Conservation (phyloP, 2,888 invertebrate genomes). For the Chesias legatella region DNA sequence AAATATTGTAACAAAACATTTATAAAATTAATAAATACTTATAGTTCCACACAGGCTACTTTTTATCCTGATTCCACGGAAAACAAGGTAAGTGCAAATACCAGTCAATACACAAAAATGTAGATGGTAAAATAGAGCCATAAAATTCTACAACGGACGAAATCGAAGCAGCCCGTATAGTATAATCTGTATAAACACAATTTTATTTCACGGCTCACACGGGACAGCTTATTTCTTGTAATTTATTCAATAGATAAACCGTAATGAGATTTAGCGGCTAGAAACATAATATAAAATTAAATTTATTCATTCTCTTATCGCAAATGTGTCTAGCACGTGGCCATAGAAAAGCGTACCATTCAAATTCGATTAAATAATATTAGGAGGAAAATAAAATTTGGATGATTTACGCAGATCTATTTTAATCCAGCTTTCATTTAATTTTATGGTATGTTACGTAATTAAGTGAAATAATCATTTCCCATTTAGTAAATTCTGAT, state of each 20-base stretch:
- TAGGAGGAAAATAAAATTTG: conserved; percentile 19
- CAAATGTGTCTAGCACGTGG: conserved; percentile 59
- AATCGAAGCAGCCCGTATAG: too few species aligned
- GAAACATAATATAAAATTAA: conserved; percentile 63
- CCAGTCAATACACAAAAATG: too few species aligned
- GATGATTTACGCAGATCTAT: conserved; percentile 17
- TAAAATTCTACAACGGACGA: too few species aligned
- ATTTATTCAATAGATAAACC: conserved; percentile 66
- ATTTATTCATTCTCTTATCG: conserved; percentile 67
- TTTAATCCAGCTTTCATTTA: conserved; percentile 6
- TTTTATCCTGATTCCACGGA: too few species aligned
- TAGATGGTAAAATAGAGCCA: too few species aligned
- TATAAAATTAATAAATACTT: background rate
- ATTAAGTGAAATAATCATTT: too few species aligned
- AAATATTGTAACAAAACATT: background rate
- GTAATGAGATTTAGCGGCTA: conserved; percentile 56
- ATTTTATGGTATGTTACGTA: too few species aligned
- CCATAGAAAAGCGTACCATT: conserved; percentile 50
- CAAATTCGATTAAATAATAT: conserved; percentile 53
- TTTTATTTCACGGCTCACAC: conserved; percentile 59
- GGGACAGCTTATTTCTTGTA: conserved; percentile 62
- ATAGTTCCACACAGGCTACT: too few species aligned
- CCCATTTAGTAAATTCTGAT: too few species aligned
- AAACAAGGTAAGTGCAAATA: too few species aligned
- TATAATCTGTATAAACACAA: conserved; percentile 63